These are phyloP conservation scores for Pollenia griseotomentosa DNA, from an alignment of 2,888 invertebrate species.

Conservation along the genomic window DNA sequence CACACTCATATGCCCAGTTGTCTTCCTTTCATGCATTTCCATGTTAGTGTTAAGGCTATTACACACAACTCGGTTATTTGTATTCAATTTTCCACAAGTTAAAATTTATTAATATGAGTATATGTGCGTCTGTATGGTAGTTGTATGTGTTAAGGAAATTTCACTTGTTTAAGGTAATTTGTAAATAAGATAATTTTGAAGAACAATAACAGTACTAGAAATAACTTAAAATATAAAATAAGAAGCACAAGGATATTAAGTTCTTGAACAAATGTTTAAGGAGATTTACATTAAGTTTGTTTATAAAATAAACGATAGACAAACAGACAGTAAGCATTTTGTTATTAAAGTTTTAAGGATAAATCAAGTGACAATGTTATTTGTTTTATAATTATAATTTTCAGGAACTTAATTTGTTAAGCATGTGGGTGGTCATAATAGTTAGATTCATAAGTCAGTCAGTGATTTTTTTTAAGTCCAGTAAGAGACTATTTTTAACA, in stretches of 20 bases:
- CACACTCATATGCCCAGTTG: background rate
- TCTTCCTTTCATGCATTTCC: background rate
- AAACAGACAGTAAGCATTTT: too few relatives aligned
- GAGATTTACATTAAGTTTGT: background rate
- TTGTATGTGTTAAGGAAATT: constrained; percentile 49
- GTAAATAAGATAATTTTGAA: constrained; percentile 23
- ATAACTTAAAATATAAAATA: background rate
- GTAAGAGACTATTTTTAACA: too few relatives aligned
- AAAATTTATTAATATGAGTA: background rate
- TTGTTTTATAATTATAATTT: too few relatives aligned
- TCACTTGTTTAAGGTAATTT: constrained; percentile 57
- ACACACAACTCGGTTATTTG: background rate
- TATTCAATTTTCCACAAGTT: background rate
- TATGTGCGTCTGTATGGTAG: background rate
- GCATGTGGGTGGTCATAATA: too few relatives aligned
- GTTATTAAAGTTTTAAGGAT: too few relatives aligned
- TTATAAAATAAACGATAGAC: too few relatives aligned
- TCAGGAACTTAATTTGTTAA: too few relatives aligned
- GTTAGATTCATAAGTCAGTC: too few relatives aligned
- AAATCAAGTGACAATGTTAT: too few relatives aligned
- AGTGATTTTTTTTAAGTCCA: too few relatives aligned
- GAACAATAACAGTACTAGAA: background rate
- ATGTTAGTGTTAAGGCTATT: background rate
- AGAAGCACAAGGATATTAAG: background rate
- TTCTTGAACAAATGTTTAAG: background rate